Evolutionary conservation across 2,888 invertebrate genomes (phyloP).

Genomic region (Drepana falcataria): DNA sequence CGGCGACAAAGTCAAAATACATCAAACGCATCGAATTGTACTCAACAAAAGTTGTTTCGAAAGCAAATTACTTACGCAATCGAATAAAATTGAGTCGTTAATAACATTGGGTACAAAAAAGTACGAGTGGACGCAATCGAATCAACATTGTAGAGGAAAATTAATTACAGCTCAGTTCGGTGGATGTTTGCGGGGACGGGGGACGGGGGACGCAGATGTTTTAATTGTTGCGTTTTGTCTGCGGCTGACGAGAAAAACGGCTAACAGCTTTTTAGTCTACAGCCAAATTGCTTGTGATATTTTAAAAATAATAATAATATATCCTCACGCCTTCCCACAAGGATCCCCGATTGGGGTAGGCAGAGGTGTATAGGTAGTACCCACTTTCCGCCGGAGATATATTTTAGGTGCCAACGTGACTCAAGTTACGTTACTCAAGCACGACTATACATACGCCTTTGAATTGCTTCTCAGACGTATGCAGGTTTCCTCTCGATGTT

Average conservation of each 20-base stretch:
- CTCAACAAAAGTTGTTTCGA: slow-evolving; percentile 44
- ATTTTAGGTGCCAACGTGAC: too few species aligned
- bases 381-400: too few species aligned
- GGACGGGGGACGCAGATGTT: not conserved
- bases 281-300: too few species aligned
- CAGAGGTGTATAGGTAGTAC: too few species aligned
- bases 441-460: too few species aligned
- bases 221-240: not conserved
- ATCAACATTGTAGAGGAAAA: slow-evolving; percentile 49
- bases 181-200: slow-evolving; percentile 17
- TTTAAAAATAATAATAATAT: too few species aligned
- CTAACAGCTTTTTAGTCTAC: not conserved
- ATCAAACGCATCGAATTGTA: slow-evolving; percentile 4
- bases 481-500: too few species aligned
- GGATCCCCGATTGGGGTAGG: too few species aligned
- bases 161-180: slow-evolving; percentile 34
- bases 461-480: too few species aligned
- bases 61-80: slow-evolving; percentile 50
- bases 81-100: slow-evolving; percentile 43
- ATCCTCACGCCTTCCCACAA: too few species aligned
- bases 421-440: too few species aligned
- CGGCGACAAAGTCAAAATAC: not conserved
- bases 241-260: not conserved
- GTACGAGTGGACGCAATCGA: slow-evolving; percentile 34
- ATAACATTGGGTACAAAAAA: slow-evolving; percentile 40